These are phyloP conservation scores for Gallinago jamesoni DNA, from an alignment of 2,113 vertebrate genomes.

Conservation along the genomic window DNA sequence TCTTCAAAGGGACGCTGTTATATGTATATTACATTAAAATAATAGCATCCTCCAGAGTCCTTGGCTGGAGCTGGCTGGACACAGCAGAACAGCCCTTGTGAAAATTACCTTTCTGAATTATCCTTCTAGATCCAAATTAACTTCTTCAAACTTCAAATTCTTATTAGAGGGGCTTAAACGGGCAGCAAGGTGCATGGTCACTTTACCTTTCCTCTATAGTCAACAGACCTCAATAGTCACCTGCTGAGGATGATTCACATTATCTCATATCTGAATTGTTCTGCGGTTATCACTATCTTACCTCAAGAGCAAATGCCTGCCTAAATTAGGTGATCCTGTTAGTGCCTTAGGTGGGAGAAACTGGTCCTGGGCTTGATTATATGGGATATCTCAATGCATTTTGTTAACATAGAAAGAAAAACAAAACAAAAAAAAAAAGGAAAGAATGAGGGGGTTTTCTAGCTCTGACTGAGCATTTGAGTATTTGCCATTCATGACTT, in stretches of 20 bases:
- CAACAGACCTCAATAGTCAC: neutral
- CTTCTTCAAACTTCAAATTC: neutral
- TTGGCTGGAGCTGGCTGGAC: neutral
- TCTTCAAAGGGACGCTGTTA: neutral
- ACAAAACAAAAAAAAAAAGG: too few relatives aligned
- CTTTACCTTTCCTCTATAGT: neutral
- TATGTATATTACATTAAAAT: neutral
- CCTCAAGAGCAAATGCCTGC: neutral
- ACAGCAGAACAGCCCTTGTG: neutral
- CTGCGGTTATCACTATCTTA: neutral
- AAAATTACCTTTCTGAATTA: neutral
- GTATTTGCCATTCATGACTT: neutral
- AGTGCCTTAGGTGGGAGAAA: conserved; percentile 6
- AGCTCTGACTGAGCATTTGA: neutral
- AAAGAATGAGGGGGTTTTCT: neutral
- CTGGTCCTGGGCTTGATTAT: neutral
- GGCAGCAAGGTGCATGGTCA: neutral
- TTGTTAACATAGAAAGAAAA: neutral
- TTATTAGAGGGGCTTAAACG: neutral
- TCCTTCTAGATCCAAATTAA: neutral
- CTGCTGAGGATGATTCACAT: neutral
- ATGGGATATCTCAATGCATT: neutral
- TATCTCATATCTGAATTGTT: conserved; percentile 26
- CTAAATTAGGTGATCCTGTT: neutral
- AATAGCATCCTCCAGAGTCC: neutral